Base-by-base conservation (phyloP, 2,888 invertebrate genomes). In the Actias luna region DNA sequence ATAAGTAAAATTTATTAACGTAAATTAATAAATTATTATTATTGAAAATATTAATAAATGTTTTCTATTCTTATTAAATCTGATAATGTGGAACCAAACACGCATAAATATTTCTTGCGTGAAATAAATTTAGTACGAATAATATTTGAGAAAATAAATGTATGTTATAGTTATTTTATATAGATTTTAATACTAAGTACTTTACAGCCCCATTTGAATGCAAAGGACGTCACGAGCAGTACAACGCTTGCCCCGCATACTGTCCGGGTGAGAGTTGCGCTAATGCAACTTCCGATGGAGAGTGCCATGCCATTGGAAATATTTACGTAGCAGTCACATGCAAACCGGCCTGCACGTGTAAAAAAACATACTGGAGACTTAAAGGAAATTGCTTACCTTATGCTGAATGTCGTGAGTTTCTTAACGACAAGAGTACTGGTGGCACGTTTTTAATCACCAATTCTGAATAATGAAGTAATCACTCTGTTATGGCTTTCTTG, bases 191-290 rank as follows among this genome's bases (percentile, higher is more conserved):
- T 16, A 50, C 22, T 14, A 50, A 50, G 1, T 50, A 12, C 10
- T 36, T 36, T 42, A n/a, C 14, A 63, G 63, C 63, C 7, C 59
- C 63, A 16, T 63, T 63, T 16, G 27, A 59, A 27, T 63, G 63
- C 25, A 59, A 55, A 18, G 39, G 59, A 27, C 60, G 58, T 1
- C 70, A 75, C 33, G 80, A 80, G 63, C 66, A 61, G 18, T 77
- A 65, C 63, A 60, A 72, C 25, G 22, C 74, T 0, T 80, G 79
- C 46, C 79, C 79, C 0, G 60, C 71, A 0, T 66, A 67, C 14
- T 80, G 78, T 50, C 80, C 79, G 0, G 69, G 72, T 22, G 78
- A 78, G 29, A 66, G 66, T 60, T 80, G 80, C 60, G 63, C 58
- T 1, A 67, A 74, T 50, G 78, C 77, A 4, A 69, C 74, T 5